phyloP scores from a whole-genome alignment of 2,888 invertebrate genomes.

The Ypsolopha sequella region DNA sequence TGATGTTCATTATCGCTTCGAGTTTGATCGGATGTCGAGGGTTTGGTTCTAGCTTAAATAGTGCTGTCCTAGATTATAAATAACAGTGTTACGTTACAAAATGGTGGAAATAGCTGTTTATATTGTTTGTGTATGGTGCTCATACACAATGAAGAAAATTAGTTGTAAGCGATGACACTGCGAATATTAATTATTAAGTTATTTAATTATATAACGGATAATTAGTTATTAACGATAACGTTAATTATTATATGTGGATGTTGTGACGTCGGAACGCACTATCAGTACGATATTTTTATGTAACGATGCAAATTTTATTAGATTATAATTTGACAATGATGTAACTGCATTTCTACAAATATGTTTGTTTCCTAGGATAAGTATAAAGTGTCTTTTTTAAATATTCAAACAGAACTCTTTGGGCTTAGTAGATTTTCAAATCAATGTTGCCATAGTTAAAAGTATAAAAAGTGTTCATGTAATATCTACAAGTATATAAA shows the following conservation, averaged over 20 bases:
- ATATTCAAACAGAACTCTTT: conserved; percentile 9
- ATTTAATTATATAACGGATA: conserved; percentile 31
- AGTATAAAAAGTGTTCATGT: conserved; percentile 36
- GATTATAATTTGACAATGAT: conserved; percentile 18
- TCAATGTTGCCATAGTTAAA: conserved; percentile 60
- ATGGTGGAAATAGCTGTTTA: conserved; percentile 21
- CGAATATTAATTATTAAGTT: conserved; percentile 59
- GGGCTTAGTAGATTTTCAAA: conserved; percentile 21
- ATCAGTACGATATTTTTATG: conserved; percentile 29
- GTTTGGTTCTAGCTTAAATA: not conserved
- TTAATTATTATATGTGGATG: conserved; percentile 40
- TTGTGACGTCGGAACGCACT: conserved; percentile 55
- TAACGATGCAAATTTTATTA: conserved; percentile 19
- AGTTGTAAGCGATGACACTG: conserved; percentile 49
- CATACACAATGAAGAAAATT: conserved; percentile 21
- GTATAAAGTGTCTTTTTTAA: conserved; percentile 4
- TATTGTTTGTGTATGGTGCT: conserved; percentile 27
- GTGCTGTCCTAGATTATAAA: not conserved
- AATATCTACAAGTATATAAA: conserved; percentile 17
- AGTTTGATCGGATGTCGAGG: not conserved
- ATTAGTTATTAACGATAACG: conserved; percentile 25
- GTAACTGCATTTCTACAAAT: conserved; percentile 24
- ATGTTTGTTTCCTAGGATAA: conserved; percentile 19
- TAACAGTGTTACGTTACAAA: conserved; percentile 10
- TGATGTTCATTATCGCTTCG: not conserved